Evolutionary conservation across 2,797 vertebrate species (phyloP).

Genomic region (Sarcoramphus papa): DNA sequence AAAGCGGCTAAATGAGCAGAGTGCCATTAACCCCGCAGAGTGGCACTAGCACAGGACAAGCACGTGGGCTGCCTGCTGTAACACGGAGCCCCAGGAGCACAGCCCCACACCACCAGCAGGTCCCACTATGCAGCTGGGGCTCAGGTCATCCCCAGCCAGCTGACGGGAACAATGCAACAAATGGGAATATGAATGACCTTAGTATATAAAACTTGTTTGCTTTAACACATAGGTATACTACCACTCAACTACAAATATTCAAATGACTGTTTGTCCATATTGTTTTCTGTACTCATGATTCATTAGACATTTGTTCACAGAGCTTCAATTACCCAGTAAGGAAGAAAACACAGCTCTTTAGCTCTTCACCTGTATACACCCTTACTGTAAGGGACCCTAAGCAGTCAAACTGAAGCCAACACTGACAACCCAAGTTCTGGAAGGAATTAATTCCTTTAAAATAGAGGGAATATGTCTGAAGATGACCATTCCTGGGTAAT

Average conservation of each 20-base stretch:
- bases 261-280: background rate
- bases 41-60: background rate
- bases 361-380: background rate
- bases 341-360: background rate
- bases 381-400: rapidly evolving
- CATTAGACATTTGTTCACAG: background rate
- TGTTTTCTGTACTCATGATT: background rate
- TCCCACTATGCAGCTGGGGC: background rate
- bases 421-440: background rate
- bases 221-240: too few species aligned
- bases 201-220: background rate
- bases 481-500: background rate
- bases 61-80: too few species aligned
- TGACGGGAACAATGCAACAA: background rate
- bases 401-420: background rate
- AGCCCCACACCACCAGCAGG: background rate
- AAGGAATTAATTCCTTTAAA: background rate
- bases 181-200: background rate
- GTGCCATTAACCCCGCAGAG: background rate
- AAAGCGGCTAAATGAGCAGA: background rate
- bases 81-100: background rate
- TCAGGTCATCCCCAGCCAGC: background rate
- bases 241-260: background rate
- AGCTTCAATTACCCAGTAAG: background rate
- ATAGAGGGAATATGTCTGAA: background rate